Conservation (phyloP, 1,140 invertebrate genomes). For the Tribolium castaneum region DNA sequence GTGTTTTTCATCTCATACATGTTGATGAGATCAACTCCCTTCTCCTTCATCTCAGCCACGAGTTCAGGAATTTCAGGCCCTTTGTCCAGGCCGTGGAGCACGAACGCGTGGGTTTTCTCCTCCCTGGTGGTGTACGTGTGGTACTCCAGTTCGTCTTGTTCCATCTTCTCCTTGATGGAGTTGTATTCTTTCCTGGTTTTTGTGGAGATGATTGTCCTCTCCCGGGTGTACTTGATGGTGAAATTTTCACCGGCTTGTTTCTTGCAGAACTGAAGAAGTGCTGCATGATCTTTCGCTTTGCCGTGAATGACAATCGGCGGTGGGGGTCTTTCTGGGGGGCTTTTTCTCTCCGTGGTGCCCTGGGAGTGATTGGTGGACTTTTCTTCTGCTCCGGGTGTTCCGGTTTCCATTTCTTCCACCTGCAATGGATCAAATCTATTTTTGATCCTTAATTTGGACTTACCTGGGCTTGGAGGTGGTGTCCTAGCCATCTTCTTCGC, state of each 20-base stretch:
- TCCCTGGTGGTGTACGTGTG: conserved; percentile 36
- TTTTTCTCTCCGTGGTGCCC: not conserved
- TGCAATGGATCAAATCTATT: too few relatives aligned
- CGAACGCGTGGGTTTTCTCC: conserved; percentile 35
- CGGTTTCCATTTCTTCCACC: too few relatives aligned
- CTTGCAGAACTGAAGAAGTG: not conserved
- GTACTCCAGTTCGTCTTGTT: not conserved
- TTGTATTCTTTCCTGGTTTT: not conserved
- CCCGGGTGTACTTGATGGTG: not conserved
- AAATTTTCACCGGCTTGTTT: not conserved
- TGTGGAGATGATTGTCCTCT: not conserved
- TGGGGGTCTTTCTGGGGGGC: not conserved
- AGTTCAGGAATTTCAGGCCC: not conserved
- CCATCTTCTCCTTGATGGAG: not conserved
- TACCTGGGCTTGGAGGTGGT: too few relatives aligned
- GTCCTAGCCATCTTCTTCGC: too few relatives aligned
- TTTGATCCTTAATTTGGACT: too few relatives aligned
- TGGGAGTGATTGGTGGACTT: too few relatives aligned
- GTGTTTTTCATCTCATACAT: conserved; percentile 20
- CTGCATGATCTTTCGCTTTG: not conserved
- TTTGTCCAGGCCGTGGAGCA: conserved; percentile 24
- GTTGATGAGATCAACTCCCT: not conserved
- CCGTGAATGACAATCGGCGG: not conserved
- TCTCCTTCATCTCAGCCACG: not conserved
- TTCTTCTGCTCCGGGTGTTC: too few relatives aligned